Evolutionary conservation across 2,888 invertebrate genomes (phyloP).

Genomic region (Oscheius sp.): DNA sequence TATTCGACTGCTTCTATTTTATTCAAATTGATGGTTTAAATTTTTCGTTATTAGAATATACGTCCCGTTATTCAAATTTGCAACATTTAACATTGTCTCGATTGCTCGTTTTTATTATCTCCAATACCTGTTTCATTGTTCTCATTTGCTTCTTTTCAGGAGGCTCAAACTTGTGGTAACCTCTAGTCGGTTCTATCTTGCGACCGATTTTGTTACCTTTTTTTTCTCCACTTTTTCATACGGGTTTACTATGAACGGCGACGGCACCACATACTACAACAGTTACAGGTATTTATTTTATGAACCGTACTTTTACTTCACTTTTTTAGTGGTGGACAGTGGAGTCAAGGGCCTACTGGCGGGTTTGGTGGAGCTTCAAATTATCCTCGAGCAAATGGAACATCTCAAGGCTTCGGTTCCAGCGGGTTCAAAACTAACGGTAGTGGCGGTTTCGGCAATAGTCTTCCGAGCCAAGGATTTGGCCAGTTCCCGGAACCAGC

Average conservation of each 20-base stretch:
- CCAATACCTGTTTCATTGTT: too few relatives aligned
- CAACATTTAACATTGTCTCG: not conserved
- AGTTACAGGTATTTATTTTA: not conserved
- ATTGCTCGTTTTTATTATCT: not conserved
- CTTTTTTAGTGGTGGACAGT: not conserved
- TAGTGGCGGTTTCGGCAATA: not conserved
- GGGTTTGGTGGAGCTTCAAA: not conserved
- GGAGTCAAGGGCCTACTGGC: not conserved
- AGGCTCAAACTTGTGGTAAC: constrained; percentile 11
- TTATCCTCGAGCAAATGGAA: not conserved
- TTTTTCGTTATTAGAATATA: too few relatives aligned
- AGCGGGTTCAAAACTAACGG: not conserved
- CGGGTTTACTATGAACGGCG: constrained; percentile 8
- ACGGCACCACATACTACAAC: not conserved
- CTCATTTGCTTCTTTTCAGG: not conserved
- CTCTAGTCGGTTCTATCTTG: not conserved
- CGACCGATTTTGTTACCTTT: not conserved
- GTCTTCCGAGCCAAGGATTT: constrained; percentile 3
- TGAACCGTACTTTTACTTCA: not conserved
- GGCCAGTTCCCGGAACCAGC: not conserved
- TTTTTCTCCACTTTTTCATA: not conserved
- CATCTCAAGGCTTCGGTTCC: not conserved
- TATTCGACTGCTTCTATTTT: too few relatives aligned
- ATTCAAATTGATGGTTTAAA: too few relatives aligned
- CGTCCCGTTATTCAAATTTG: too few relatives aligned